Base-by-base conservation (phyloP, 2,888 invertebrate genomes). In the Diplolepis rosae region DNA sequence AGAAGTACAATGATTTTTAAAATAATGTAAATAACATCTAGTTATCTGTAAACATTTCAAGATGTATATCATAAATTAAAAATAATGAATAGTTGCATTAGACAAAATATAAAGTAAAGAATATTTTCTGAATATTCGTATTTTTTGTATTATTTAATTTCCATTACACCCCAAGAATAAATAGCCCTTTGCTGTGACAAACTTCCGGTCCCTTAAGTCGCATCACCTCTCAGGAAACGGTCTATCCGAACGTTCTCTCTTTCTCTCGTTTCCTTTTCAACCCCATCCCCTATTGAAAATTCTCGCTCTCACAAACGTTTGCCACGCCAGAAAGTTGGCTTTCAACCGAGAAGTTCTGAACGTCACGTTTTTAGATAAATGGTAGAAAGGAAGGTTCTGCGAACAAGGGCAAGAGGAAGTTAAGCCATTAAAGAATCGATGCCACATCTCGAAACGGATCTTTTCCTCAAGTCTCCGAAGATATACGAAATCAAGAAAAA, bases 371-470 rank as follows among this genome's bases (percentile, higher is more conserved):
- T 32, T 9, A 32, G 54, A 56, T 56, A 56, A 56, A 56, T 56
- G 32, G 18, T 11, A 32, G 32, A 22, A 18, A 32, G 13, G 54
- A 30, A 56, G 18, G 22, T 56, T 56, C 4, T 11, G 1, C 4
- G 32, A 56, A 56, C 54, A 22, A 35, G 54, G 30, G 32, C 22
- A 35, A 56, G 32, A n/a, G 54, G 32, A 56, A 22, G 32, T 35
- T 22, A 35, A 56, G 32, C 54, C 54, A 56, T 56, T 56, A 56
- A 56, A 32, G 54, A 56, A 56, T 56, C 54, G 54, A 56, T 56
- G 32, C 18, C 32, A n/a, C n/a, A 56, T 56, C 32, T 35, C 11
- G 13, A 56, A 35, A 11, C 54, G 30, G 32, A 56, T 56, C 18
- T 32, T 56, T 35, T 7, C 15, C 2, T 32, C n/a, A n/a, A n/a